phyloP scores from a whole-genome alignment of 2,888 invertebrate genomes.

The Epirrhoe alternata region DNA sequence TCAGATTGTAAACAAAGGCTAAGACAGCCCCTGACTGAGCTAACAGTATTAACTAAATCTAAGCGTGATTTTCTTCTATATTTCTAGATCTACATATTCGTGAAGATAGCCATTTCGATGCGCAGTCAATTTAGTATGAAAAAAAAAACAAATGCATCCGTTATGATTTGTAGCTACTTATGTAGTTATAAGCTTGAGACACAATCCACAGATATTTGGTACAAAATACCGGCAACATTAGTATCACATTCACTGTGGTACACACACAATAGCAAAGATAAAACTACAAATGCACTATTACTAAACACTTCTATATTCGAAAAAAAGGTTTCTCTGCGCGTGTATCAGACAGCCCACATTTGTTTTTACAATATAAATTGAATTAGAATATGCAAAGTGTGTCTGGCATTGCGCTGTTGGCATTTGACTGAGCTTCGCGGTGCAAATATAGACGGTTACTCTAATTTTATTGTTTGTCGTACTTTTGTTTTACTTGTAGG shows the following conservation, averaged over 20 bases:
- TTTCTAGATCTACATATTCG: background rate
- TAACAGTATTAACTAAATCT: background rate
- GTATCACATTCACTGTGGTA: background rate
- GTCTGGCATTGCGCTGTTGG: conserved; percentile 42
- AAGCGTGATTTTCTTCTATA: background rate
- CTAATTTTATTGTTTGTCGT: conserved; percentile 54
- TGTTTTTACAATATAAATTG: conserved; percentile 10
- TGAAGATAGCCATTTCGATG: no score
- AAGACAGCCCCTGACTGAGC: background rate
- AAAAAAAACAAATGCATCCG: no score
- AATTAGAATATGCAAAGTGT: conserved; percentile 32
- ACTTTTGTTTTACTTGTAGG: conserved; percentile 42
- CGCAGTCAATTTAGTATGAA: no score
- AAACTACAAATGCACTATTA: background rate
- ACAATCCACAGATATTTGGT: no score
- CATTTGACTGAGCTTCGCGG: conserved; percentile 55
- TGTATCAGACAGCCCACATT: conserved; percentile 2
- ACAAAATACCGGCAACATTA: background rate
- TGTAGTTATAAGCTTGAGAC: background rate
- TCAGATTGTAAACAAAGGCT: background rate
- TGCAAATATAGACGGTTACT: conserved; percentile 64
- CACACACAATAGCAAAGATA: background rate
- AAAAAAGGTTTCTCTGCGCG: background rate
- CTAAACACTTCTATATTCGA: background rate
- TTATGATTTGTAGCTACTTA: background rate